phyloP scores from a whole-genome alignment of 2,888 invertebrate genomes.

The Polylopha cassiicola region DNA sequence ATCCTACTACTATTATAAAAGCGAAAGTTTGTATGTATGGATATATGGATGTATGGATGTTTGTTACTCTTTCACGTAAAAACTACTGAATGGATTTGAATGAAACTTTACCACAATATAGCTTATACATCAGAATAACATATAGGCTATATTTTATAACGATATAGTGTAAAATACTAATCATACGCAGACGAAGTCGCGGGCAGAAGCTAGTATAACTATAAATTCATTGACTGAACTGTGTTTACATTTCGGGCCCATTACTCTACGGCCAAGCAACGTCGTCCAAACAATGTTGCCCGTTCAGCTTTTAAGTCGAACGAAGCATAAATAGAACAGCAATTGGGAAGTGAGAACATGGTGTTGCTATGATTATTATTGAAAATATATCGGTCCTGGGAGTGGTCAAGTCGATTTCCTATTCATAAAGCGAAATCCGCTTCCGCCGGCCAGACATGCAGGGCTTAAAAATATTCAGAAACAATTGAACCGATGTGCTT shows the following conservation, averaged over 20 bases:
- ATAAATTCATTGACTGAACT: slow-evolving; percentile 19
- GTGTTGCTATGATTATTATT: slow-evolving; percentile 18
- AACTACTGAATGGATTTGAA: no score
- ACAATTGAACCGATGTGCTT: slow-evolving; percentile 37
- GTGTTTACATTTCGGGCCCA: slow-evolving; percentile 21
- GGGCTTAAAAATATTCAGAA: slow-evolving; percentile 60
- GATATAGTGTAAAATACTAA: no score
- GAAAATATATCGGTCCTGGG: slow-evolving; percentile 24
- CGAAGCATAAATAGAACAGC: slow-evolving; percentile 15
- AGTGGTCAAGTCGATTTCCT: slow-evolving; percentile 49
- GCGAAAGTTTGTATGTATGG: no score
- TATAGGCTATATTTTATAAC: no score
- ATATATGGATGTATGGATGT: no score
- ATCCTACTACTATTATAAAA: no score
- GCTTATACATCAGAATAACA: no score
- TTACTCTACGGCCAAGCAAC: slow-evolving; percentile 15
- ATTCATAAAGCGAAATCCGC: slow-evolving; percentile 47
- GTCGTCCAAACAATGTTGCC: slow-evolving; percentile 18
- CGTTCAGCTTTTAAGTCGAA: slow-evolving; percentile 23
- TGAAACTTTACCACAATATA: no score
- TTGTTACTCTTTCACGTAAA: no score
- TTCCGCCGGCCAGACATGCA: slow-evolving; percentile 62
- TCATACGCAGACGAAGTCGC: no score
- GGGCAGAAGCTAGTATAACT: no score
- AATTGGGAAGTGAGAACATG: slow-evolving; percentile 12